These are phyloP conservation scores for Holacanthella duospinosa DNA, from an alignment of 2,888 invertebrate species.

Conservation along the genomic window DNA sequence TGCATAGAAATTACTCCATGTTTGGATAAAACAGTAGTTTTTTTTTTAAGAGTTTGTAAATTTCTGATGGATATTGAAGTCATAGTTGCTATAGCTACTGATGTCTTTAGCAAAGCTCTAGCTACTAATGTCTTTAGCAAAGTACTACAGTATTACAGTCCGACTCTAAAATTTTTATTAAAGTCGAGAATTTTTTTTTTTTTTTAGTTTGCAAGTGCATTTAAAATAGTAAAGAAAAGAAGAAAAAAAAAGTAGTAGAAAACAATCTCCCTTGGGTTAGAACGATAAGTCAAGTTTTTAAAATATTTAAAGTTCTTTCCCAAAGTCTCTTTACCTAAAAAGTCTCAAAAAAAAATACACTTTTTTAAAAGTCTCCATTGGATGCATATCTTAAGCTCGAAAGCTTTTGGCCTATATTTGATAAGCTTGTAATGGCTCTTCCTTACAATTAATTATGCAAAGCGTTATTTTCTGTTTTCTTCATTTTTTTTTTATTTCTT, in stretches of 20 bases:
- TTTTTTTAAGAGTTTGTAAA: too few relatives aligned
- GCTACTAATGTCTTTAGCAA: too few relatives aligned
- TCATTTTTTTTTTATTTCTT: not conserved
- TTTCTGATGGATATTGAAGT: too few relatives aligned
- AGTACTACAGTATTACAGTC: too few relatives aligned
- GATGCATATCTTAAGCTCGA: too few relatives aligned
- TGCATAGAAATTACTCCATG: too few relatives aligned
- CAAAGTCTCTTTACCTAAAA: not conserved
- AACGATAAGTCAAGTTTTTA: not conserved
- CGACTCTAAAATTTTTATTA: not conserved
- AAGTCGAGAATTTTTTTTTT: too few relatives aligned
- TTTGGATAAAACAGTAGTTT: too few relatives aligned
- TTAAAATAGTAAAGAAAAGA: not conserved
- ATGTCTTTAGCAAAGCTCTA: too few relatives aligned
- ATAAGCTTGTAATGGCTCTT: too few relatives aligned
- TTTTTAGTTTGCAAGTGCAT: not conserved
- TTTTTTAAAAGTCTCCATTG: not conserved
- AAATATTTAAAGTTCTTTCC: not conserved
- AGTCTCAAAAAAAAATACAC: not conserved
- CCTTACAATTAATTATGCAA: not conserved
- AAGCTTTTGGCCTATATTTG: too few relatives aligned
- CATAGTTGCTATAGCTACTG: too few relatives aligned
- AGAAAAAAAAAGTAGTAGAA: not conserved
- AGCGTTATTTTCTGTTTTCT: not conserved
- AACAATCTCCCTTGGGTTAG: not conserved